Percentiles rank a stretch among this genome's conserved stretches.
These are phyloP conservation scores for Zenarchopterus dispar DNA, from an alignment of 2,797 vertebrate genomes.

Conservation along the genomic window DNA sequence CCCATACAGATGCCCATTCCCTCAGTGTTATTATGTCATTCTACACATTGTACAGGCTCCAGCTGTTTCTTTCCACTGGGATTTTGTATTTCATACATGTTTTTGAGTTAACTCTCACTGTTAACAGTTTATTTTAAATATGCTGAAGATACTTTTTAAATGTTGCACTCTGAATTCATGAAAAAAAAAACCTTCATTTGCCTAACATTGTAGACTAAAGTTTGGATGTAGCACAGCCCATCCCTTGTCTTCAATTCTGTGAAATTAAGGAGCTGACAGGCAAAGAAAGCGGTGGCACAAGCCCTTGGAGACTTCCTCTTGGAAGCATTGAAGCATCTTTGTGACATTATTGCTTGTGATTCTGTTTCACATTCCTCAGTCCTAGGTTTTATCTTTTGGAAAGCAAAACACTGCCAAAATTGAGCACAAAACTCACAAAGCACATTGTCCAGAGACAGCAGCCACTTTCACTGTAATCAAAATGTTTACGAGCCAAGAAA, in stretches of 20 bases:
- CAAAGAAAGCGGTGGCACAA: slow-evolving; percentile 24
- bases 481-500: slow-evolving; percentile 42
- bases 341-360: slow-evolving; percentile 43
- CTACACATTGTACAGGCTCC: slow-evolving; percentile 32
- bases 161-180: slow-evolving; percentile 61
- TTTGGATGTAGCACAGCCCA: slow-evolving; percentile 28
- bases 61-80: slow-evolving; percentile 4
- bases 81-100: slow-evolving; percentile 37
- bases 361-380: slow-evolving; percentile 59
- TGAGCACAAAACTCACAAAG: slow-evolving; percentile 72
- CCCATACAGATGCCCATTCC: slow-evolving; percentile 7
- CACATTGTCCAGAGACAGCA: slow-evolving; percentile 52
- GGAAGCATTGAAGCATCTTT: slow-evolving; percentile 28
- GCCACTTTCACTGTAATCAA: slow-evolving; percentile 54
- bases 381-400: slow-evolving; percentile 21
- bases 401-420: slow-evolving; percentile 76
- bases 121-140: slow-evolving; percentile 11
- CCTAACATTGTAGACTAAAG: slow-evolving; percentile 14
- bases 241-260: slow-evolving; percentile 33
- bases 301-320: slow-evolving; percentile 36
- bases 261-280: slow-evolving; percentile 23
- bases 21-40: slow-evolving; percentile 21
- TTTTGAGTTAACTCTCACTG: slow-evolving; percentile 44
- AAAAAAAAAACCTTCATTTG: slow-evolving; percentile 13
- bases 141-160: slow-evolving; percentile 38